phyloP scores from a whole-genome alignment of 2,113 vertebrate species.

The Amblyornis subalaris region DNA sequence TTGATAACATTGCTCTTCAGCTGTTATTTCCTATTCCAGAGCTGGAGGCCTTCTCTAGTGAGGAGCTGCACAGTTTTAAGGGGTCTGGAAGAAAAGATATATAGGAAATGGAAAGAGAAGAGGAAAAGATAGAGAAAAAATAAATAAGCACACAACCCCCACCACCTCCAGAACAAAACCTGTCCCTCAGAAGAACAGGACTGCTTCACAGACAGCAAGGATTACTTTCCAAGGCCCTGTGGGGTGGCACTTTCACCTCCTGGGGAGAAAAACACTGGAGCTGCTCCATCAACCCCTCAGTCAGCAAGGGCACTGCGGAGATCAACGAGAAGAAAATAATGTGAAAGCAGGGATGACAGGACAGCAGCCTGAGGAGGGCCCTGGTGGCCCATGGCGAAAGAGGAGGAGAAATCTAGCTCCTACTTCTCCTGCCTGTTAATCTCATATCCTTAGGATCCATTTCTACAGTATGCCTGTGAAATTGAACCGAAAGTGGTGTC shows the following conservation, averaged over 20 bases:
- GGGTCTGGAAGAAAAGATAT: background rate
- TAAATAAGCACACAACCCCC: background rate
- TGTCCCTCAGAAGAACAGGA: fast-evolving
- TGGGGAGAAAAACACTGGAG: background rate
- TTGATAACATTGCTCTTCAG: background rate
- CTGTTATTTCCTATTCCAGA: background rate
- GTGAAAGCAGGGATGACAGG: background rate
- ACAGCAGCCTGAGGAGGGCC: background rate
- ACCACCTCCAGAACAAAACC: background rate
- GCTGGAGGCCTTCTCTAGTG: background rate
- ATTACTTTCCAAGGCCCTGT: background rate
- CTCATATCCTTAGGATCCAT: background rate
- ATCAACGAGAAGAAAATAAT: background rate
- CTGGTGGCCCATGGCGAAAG: background rate
- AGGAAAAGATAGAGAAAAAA: background rate
- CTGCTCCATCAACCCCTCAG: background rate
- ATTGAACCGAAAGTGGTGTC: background rate
- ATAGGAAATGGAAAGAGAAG: background rate
- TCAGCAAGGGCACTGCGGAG: background rate
- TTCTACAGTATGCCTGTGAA: background rate
- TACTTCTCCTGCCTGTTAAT: background rate
- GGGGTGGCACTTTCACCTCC: background rate
- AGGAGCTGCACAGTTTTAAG: background rate
- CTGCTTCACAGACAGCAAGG: background rate
- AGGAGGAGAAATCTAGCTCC: background rate